Evolutionary conservation across 2,888 invertebrate genomes (phyloP).

Genomic region (Nineta flava): DNA sequence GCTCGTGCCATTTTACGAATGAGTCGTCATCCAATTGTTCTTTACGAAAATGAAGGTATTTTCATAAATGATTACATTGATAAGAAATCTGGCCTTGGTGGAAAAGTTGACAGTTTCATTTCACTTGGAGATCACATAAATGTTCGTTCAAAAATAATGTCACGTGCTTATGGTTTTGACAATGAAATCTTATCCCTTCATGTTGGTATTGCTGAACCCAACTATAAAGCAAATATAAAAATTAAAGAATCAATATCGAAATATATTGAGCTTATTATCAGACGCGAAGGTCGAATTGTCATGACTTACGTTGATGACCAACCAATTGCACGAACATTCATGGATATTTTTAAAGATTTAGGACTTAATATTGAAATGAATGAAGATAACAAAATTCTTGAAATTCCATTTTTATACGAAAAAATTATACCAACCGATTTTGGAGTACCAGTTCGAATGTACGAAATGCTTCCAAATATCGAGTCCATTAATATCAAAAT

Average conservation of each 20-base stretch:
- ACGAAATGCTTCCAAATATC: not conserved
- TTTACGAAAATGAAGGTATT: slow-evolving; percentile 19
- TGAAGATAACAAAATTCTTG: not conserved
- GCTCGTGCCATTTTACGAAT: slow-evolving; percentile 24
- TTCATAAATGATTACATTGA: slow-evolving; percentile 27
- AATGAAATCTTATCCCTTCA: too few relatives aligned
- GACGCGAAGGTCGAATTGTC: not conserved
- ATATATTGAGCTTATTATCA: not conserved
- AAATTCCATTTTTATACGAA: not conserved
- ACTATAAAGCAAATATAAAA: too few relatives aligned
- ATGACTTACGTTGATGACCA: slow-evolving; percentile 3
- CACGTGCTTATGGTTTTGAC: too few relatives aligned
- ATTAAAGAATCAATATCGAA: too few relatives aligned
- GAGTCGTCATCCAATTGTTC: slow-evolving; percentile 18
- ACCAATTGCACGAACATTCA: too few relatives aligned
- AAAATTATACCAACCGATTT: slow-evolving; percentile 1
- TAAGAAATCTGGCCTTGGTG: slow-evolving; percentile 25
- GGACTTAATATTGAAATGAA: too few relatives aligned
- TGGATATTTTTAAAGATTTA: too few relatives aligned
- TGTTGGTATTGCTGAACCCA: too few relatives aligned
- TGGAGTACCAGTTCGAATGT: not conserved
- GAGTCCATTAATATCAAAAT: not conserved
- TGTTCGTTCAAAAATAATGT: not conserved
- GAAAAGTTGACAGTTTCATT: not conserved
- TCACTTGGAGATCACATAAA: not conserved